Evolutionary conservation across 2,888 invertebrate species (phyloP), one percentile per base, ranked within the genome.

Genomic region (Coenonympha glycerion): DNA sequence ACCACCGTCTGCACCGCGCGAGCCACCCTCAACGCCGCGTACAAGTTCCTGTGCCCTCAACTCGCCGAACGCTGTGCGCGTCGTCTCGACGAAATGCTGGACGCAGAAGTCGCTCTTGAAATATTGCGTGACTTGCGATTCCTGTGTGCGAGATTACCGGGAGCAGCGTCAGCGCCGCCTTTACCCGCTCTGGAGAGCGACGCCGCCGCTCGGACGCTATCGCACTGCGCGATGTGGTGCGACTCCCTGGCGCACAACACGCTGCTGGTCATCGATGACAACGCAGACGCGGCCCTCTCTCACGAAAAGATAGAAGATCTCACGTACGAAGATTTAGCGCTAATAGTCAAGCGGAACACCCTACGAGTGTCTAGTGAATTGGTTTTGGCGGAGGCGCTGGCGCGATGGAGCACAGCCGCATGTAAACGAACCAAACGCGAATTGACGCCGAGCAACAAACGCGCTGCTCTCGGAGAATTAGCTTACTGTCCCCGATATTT

Each of bases 1-100:
- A 89, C 90, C 59, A 89, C 91, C 0, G 90, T 91, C 6, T 82
- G 82, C 9, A 91, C 91, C 1, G 92, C 93, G 4, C 84, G 94
- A 18, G 89, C 90, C 30, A 90, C 94, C 0, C 88, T 95, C 19
- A 91, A 92, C 57, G 92, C 92, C 1, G 93, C 93, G 16, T 91
- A 93, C 68, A 92, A 92, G 66, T 92, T 93, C 68, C 83, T 93
- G 37, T 92, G 94, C 62, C 89, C 91, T 4, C 91, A 90, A 15
- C 83, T 95, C 44, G 91, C 92, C 2, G 89, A 90, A 56, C 87
- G 90, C 51, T 93, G 93, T 65, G 90, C 92, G 18, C 82, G 89
- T 22, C 91, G 90, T 48, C 85, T 95, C 31, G 91, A 91, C 58
- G 87, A 87, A 49, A 89, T 91, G 71, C 73, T 94, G 22, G 89